Evolutionary conservation across 2,888 invertebrate species (phyloP).

Genomic region (Campopleginae sp.): DNA sequence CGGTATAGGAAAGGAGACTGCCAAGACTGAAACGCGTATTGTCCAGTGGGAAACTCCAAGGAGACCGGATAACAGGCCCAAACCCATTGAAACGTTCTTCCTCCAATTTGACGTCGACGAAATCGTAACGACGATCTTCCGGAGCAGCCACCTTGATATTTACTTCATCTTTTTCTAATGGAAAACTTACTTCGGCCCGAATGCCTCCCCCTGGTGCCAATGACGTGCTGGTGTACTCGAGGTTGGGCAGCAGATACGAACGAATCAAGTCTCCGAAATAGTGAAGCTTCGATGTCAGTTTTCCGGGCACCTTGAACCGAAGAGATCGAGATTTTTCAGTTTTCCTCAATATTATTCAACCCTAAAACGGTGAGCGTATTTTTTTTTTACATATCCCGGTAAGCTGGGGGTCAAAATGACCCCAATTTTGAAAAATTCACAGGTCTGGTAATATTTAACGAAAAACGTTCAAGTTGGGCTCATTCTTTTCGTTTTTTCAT

Average conservation of each 20-base stretch:
- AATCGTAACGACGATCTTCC: constrained; percentile 70
- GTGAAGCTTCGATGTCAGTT: constrained; percentile 33
- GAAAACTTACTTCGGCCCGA: constrained; percentile 72
- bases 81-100: constrained; percentile 65
- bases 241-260: constrained; percentile 59
- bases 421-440: no score
- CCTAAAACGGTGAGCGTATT: no score
- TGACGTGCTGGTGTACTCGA: constrained; percentile 69
- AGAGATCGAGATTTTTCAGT: neutral
- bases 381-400: no score
- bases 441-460: no score
- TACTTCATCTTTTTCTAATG: constrained; percentile 71
- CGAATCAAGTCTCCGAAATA: constrained; percentile 69
- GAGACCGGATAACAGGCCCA: constrained; percentile 60
- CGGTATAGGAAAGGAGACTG: constrained; percentile 66
- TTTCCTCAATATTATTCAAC: neutral
- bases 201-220: constrained; percentile 73
- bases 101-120: constrained; percentile 72
- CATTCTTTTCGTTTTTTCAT: no score
- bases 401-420: no score
- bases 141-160: constrained; percentile 77
- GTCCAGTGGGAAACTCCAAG: constrained; percentile 70
- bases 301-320: constrained; percentile 71
- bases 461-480: no score
- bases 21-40: constrained; percentile 73